Evolutionary conservation across 2,888 invertebrate species (phyloP), one percentile per base, ranked within the genome.

Genomic region (Cremastinae sp.): DNA sequence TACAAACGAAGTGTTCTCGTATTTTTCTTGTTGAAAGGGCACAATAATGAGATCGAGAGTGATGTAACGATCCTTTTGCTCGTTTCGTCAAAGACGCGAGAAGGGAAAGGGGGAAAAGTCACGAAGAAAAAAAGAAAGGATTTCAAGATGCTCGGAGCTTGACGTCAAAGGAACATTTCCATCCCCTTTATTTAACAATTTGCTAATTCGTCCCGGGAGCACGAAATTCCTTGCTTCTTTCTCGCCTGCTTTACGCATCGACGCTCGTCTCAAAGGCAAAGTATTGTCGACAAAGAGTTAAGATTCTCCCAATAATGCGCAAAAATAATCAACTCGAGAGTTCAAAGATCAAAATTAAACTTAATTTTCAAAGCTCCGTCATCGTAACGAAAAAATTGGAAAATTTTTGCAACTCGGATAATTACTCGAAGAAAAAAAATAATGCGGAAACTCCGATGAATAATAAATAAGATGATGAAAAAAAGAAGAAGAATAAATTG

Each of bases 141-240:
- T 38, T 59, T 38, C 43, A 49, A 53, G 54, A 68, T 72, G 18
- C 38, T 62, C 51, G 53, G 68, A 62, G 69, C 59, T 49, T 41
- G 71, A 75, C 58, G 65, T 78, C 75, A 76, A 79, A 79, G 78
- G 62, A 79, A 75, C 53, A 76, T 75, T 78, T 53, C 66, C 78
- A 28, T 5, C 71, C 80, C 80, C 75, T 80, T 84, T 82, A 83
- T 81, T 83, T 84, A 80, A 70, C 80, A 73, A 83, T 84, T 82
- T 77, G 81, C 78, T 80, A 82, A 82, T 81, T 81, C 80, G 72
- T 66, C 47, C 45, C 43, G 41, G 16, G 43, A 28, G 38, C 14
- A 14, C 36, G 53, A 59, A 5, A 36, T 47, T 38, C 49, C 28
- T 16, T 10, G 14, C 7, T 16, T 14, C 41, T 41, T 56, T 14